Base-by-base conservation (phyloP, 2,888 invertebrate genomes). In the Cyclophora punctaria region DNA sequence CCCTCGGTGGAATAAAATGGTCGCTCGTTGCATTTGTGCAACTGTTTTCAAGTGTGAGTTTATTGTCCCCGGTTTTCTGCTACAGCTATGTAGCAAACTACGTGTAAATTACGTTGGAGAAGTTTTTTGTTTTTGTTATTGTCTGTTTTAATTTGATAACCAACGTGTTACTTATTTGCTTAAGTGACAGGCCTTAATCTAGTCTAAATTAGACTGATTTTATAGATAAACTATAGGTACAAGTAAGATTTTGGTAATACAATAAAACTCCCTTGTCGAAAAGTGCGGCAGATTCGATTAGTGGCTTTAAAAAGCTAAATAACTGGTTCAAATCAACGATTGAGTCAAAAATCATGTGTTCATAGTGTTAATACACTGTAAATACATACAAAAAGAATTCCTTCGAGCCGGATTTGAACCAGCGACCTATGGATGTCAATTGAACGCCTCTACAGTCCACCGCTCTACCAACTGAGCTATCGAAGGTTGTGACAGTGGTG, bases 321-420 rank as follows among this genome's bases (percentile, higher is more conserved):
- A 20, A 20, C 20, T 20, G 20, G 20, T 20, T 20, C 20, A 20
- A 20, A 20, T 20, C 20, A 20, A 20, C 1, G 20, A 20, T 20
- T 20, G 1, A 1, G 20, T 20, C 20, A 20, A 20, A 20, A 20
- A 20, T 20, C 20, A 20, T 20, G 20, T 20, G 20, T 20, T 20
- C 20, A 20, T 20, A 20, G 20, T 20, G 1, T 20, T 20, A 20
- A 1, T 20, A 20, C 20, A 20, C 20, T 20, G 20, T 20, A 20
- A 20, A 20, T 20, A 20, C 20, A 20, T 20, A 20, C 20, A 20
- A 20, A 72, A 65, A 64, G 53, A 3, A 55, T 42, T 89, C 86
- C 89, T 87, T 89, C 86, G 87, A 89, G 84, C 88, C 87, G 88
- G 89, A 89, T 88, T 89, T 89, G 89, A 89, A 89, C 89, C 89